A percentile compares a stretch with the other conserved stretches of the same genome.
These are phyloP conservation scores for Heteromormyrus szaboi DNA, from an alignment of 2,797 vertebrate genomes.

Conservation along the genomic window DNA sequence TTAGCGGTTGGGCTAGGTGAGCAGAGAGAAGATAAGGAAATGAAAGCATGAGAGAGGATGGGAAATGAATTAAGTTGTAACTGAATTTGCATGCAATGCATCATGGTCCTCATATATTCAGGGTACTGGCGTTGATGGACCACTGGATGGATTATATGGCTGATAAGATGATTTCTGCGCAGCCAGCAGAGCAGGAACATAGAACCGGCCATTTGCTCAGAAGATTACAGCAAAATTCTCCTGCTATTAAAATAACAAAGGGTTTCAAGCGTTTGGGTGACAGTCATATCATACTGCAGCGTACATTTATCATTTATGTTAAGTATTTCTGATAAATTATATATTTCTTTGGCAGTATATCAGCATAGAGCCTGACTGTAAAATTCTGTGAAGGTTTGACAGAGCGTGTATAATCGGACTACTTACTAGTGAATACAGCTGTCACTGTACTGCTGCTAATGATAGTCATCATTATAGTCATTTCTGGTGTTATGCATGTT, in stretches of 20 bases:
- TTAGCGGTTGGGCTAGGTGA: background rate
- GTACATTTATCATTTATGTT: background rate
- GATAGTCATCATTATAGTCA: background rate
- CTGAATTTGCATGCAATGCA: background rate
- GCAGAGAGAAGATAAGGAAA: constrained; percentile 32
- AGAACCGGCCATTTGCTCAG: background rate
- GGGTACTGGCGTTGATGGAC: background rate
- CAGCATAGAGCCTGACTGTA: background rate
- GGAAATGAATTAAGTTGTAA: background rate
- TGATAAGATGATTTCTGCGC: background rate
- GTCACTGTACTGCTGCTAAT: background rate
- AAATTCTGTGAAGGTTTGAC: background rate
- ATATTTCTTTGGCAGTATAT: background rate
- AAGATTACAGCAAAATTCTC: background rate
- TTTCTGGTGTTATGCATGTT: background rate
- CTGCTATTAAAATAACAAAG: background rate
- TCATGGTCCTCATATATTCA: background rate
- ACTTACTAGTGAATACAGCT: background rate
- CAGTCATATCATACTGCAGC: background rate
- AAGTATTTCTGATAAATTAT: background rate
- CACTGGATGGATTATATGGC: background rate
- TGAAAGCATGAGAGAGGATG: background rate
- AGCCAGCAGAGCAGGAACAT: background rate
- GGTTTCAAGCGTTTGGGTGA: background rate
- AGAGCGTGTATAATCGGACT: background rate